Percentiles rank a stretch among this genome's conserved stretches.
Conservation (phyloP, 2,888 invertebrate species). For the Rotaria sp. region DNA sequence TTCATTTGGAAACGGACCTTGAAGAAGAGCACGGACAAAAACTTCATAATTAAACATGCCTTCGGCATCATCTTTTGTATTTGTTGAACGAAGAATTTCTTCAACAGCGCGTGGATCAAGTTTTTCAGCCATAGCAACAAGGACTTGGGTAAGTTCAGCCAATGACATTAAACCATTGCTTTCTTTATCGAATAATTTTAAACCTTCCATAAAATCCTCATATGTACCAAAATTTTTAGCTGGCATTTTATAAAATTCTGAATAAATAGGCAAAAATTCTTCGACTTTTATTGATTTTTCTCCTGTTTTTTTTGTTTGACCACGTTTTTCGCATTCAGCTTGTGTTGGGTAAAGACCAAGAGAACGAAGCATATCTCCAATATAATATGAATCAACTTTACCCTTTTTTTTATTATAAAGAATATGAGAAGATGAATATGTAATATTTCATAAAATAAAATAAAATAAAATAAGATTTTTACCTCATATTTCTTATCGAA, state of each 20-base stretch:
- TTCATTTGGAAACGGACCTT: constrained; percentile 40
- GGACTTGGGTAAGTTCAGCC: constrained; percentile 38
- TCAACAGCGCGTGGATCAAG: constrained; percentile 35
- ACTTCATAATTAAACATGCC: constrained; percentile 40
- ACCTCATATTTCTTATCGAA: constrained; percentile 41
- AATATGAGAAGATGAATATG: too few relatives aligned
- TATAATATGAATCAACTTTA: constrained; percentile 81
- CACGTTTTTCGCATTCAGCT: constrained; percentile 83
- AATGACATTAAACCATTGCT: constrained; percentile 39
- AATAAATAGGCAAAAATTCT: constrained; percentile 40
- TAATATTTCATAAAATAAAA: too few relatives aligned
- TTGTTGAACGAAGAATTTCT: constrained; percentile 38
- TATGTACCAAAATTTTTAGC: constrained; percentile 39
- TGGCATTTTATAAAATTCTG: constrained; percentile 41
- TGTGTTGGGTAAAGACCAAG: constrained; percentile 89
- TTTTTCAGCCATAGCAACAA: constrained; percentile 41
- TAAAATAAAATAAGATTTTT: not conserved
- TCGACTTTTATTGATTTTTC: constrained; percentile 39
- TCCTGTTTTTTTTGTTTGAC: constrained; percentile 91
- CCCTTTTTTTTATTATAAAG: too few relatives aligned
- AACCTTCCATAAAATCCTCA: constrained; percentile 41
- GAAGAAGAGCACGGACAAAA: constrained; percentile 36
- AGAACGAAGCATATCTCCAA: constrained; percentile 88
- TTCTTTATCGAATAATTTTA: constrained; percentile 41
- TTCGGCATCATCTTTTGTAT: constrained; percentile 40